Conservation (phyloP, 2,113 vertebrate species). For the Parus major region DNA sequence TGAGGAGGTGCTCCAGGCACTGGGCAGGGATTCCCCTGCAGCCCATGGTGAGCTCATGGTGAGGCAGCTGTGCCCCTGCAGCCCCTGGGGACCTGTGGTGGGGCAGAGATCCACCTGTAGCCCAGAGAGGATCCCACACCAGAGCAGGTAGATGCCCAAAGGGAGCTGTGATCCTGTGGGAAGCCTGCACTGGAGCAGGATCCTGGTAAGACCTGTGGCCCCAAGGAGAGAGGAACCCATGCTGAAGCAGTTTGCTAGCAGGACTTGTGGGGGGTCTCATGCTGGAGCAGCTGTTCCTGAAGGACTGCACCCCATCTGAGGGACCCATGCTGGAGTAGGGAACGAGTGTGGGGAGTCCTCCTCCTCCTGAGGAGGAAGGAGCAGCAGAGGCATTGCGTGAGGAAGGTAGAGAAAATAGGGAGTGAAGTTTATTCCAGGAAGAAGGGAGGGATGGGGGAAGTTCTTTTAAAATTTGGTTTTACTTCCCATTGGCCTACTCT, state of each 20-base stretch:
- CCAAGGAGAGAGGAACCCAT: not conserved
- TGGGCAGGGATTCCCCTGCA: not conserved
- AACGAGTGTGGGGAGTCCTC: not conserved
- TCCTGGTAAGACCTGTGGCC: not conserved
- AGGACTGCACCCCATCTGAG: not conserved
- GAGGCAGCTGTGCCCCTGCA: not conserved
- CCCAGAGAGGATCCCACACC: fast-evolving
- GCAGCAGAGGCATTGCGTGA: not conserved
- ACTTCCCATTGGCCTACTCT: not conserved
- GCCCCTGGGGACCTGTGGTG: fast-evolving
- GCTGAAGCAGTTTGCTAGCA: not conserved
- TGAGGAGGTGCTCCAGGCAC: not conserved
- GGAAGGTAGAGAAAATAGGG: not conserved
- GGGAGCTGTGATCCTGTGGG: not conserved
- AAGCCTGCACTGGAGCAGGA: not conserved
- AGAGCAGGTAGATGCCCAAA: not conserved
- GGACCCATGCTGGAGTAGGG: not conserved
- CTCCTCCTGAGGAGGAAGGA: not conserved
- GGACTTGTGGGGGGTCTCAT: not conserved
- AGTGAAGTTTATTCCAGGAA: not conserved
- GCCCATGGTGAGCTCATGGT: fast-evolving
- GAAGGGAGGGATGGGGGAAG: not conserved
- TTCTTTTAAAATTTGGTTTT: not conserved
- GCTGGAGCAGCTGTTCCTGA: not conserved
- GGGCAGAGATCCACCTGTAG: not conserved